Conservation (phyloP, 2,113 vertebrate genomes). For the Melanocharis versteri region DNA sequence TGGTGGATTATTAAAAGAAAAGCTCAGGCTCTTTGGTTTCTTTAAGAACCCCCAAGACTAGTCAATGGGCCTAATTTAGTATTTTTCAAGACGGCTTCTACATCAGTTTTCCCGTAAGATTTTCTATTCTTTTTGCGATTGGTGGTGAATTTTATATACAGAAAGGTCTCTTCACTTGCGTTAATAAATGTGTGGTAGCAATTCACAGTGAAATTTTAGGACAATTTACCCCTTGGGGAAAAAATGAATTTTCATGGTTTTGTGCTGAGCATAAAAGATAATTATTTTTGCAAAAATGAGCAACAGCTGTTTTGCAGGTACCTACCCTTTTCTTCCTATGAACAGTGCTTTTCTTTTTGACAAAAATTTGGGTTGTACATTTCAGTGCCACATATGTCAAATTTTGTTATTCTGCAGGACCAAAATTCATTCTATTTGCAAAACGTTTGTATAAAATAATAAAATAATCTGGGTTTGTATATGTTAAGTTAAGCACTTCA, state of each 20-base stretch:
- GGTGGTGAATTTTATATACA: neutral
- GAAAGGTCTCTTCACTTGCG: neutral
- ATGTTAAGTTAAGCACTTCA: neutral
- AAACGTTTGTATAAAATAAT: neutral
- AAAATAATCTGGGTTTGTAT: neutral
- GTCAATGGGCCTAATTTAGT: neutral
- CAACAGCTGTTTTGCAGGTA: neutral
- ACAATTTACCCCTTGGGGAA: neutral
- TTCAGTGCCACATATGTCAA: neutral
- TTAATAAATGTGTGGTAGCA: neutral
- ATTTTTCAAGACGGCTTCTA: neutral
- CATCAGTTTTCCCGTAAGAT: neutral
- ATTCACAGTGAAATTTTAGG: neutral
- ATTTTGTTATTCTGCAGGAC: neutral
- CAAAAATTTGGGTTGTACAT: neutral
- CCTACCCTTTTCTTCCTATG: neutral
- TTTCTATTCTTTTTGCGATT: neutral
- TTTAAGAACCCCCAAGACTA: neutral
- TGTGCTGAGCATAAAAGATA: neutral
- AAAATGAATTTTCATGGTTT: neutral
- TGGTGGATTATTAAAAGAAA: neutral
- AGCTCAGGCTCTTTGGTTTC: neutral
- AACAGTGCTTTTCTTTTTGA: neutral
- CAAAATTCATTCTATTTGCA: neutral
- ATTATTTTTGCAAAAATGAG: neutral